Percentiles rank a stretch among this genome's conserved stretches.
These are phyloP conservation scores for Characodon lateralis DNA, from an alignment of 2,797 vertebrate genomes.

Conservation along the genomic window DNA sequence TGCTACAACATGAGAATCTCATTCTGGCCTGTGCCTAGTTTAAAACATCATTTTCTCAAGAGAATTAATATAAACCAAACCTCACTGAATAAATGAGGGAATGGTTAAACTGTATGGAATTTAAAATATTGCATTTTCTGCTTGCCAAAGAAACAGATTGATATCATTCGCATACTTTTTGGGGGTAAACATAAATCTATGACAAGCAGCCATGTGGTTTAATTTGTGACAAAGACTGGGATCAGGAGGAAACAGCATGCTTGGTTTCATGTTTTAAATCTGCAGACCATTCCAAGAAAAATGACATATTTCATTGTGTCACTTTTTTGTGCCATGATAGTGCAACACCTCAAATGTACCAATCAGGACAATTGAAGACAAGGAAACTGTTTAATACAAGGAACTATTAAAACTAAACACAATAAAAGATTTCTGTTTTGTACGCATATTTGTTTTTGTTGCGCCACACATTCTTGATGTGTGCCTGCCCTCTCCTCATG, in stretches of 20 bases:
- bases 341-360: background rate
- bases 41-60: background rate
- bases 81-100: background rate
- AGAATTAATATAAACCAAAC: background rate
- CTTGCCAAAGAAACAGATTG: background rate
- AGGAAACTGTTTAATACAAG: constrained; percentile 44
- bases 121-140: background rate
- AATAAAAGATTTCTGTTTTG: constrained; percentile 60
- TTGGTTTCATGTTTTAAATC: background rate
- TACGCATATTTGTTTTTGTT: constrained; percentile 62
- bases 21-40: too few species aligned
- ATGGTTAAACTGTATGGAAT: background rate
- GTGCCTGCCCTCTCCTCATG: constrained; percentile 27
- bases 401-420: constrained; percentile 38
- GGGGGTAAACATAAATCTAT: background rate
- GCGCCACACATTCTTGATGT: constrained; percentile 48
- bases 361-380: constrained; percentile 52
- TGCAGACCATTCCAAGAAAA: background rate
- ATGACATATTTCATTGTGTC: background rate
- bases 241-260: background rate
- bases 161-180: background rate
- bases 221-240: background rate
- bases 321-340: background rate
- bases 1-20: too few species aligned
- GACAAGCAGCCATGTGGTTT: background rate